Base-by-base conservation (phyloP, 2,113 vertebrate species). In the Motacilla alba region DNA sequence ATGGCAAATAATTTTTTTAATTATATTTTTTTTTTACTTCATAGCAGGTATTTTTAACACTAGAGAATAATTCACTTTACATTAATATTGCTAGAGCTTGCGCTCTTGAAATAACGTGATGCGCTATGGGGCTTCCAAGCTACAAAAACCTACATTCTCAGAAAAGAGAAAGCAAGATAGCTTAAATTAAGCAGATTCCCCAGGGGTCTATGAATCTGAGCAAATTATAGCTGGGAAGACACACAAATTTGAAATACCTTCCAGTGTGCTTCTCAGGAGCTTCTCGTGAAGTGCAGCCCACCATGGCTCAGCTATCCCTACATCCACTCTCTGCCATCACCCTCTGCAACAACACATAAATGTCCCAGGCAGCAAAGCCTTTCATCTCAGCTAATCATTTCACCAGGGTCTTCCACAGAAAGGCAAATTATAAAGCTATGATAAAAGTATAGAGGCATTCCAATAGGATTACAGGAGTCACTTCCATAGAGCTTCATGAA, bases 171-270 rank as follows among this genome's bases (percentile, higher is more conserved):
- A 58, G 33, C 6, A 79, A 79, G 28, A 68, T 44, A 52, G 21
- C 49, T 95, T 87, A 94, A 95, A 95, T 95, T 89, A 92, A 93
- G 41, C 19, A 37, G 63, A 81, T 44, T 79, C 53, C 63, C 81
- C 31, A 70, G 49, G 4, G 62, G 10, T 44, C 82, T 21, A 6
- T 39, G 33, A 88, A 83, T 93, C 79, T 82, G n/a, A 89, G 69
- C 76, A 74, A 74, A 41, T 94, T 93, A 63, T 58, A 81, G 49
- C 49, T 83, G 22, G 35, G 50, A 91, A 94, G 64, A 50, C 20
- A 78, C 23, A 81, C 18, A 79, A 15, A 76, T 64, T 16, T 67
- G 63, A 76, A 87, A 39, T 31, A 13, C 5, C 10, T 56, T 89
- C 67, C 35, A 47, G 27, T n/a, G 60, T 66, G 46, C 69, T 76